A percentile compares a stretch with the other conserved stretches of the same genome.
Evolutionary conservation across 2,888 invertebrate species (phyloP).

Genomic region (Melanargia galathea): DNA sequence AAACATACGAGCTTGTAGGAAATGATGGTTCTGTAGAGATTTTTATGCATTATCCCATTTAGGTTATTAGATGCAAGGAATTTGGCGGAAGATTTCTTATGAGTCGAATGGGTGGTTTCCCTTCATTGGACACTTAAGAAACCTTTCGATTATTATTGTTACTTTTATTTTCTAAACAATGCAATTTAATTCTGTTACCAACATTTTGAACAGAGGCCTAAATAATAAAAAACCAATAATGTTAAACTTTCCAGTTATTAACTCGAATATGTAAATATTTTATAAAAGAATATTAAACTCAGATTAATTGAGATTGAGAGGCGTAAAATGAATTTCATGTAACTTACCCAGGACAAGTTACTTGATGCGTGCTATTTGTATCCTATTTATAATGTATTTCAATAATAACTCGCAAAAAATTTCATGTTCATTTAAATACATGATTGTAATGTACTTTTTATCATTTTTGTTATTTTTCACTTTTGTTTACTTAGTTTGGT

Average conservation of each 20-base stretch:
- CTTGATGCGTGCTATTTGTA: constrained; percentile 32
- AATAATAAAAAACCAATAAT: constrained; percentile 23
- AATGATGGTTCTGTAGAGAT: constrained; percentile 55
- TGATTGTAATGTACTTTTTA: background rate
- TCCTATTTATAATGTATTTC: constrained; percentile 29
- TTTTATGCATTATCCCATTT: constrained; percentile 30
- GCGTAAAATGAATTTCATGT: constrained; percentile 21
- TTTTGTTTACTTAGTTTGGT: background rate
- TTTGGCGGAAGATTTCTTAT: constrained; percentile 7
- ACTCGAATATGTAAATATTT: constrained; percentile 31
- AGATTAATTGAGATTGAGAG: no score
- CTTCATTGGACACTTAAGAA: background rate
- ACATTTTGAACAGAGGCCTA: constrained; percentile 39
- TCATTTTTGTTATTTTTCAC: background rate
- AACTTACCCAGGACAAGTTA: constrained; percentile 29
- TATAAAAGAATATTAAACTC: constrained; percentile 19
- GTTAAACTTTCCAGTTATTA: constrained; percentile 28
- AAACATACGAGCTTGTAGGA: constrained; percentile 74
- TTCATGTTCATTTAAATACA: constrained; percentile 18
- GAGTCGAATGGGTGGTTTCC: background rate
- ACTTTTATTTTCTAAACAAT: background rate
- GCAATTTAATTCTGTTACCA: constrained; percentile 9
- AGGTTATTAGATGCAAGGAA: background rate
- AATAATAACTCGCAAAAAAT: constrained; percentile 20
- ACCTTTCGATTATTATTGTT: background rate